Percentiles rank a stretch among this genome's conserved stretches.
Conservation (phyloP, 1,140 invertebrate genomes). For the Megathymus violae region DNA sequence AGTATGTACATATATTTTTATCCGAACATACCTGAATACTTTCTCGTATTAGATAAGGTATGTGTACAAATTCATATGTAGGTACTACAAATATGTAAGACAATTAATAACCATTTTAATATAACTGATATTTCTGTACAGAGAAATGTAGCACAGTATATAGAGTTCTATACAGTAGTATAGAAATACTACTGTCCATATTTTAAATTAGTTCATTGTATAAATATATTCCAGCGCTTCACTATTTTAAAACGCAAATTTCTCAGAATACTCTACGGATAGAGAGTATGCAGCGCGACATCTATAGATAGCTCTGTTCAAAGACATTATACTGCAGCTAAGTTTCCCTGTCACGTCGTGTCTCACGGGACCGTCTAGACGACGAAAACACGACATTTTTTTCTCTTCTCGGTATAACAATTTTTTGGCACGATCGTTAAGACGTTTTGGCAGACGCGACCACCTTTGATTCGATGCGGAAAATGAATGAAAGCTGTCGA, state of each 20-base stretch:
- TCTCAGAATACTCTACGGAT: constrained; percentile 26
- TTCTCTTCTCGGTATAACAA: constrained; percentile 77
- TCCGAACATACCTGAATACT: no score
- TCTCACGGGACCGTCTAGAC: constrained; percentile 75
- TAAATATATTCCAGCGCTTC: constrained; percentile 19
- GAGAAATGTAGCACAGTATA: no score
- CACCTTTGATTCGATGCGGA: constrained; percentile 67
- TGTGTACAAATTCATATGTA: no score
- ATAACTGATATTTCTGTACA: no score
- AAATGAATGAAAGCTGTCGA: constrained; percentile 79
- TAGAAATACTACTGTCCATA: constrained; percentile 6
- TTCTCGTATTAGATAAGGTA: no score
- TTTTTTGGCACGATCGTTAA: constrained; percentile 73
- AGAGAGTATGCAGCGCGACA: constrained; percentile 26
- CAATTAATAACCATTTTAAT: no score
- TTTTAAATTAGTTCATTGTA: constrained; percentile 21
- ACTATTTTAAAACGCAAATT: constrained; percentile 33
- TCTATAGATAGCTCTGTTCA: constrained; percentile 26
- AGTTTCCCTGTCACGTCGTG: constrained; percentile 59
- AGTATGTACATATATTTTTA: no score
- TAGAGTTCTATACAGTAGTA: no score
- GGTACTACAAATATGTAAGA: no score
- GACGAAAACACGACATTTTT: constrained; percentile 58
- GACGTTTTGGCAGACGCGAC: constrained; percentile 71
- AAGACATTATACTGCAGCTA: constrained; percentile 37